A percentile compares a stretch with the other conserved stretches of the same genome.
Conservation (phyloP, 2,888 invertebrate genomes). For the Panzeria rudis region DNA sequence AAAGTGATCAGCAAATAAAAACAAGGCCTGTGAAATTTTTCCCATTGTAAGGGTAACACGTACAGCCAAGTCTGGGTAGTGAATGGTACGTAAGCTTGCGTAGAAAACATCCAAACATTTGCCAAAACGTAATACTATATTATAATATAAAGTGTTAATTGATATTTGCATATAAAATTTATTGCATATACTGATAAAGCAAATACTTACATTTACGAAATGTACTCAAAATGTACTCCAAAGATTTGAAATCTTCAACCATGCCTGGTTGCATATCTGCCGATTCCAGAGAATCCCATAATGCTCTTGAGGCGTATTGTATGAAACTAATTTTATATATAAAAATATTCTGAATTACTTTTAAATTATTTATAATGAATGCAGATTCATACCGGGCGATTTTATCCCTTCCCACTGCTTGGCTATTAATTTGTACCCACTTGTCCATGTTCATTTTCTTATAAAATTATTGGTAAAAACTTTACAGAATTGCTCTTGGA, state of each 20-base stretch:
- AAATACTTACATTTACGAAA: conserved; percentile 91
- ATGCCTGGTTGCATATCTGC: conserved; percentile 86
- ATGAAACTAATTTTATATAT: conserved; percentile 86
- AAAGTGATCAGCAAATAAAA: conserved; percentile 93
- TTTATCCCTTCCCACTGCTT: conserved; percentile 82
- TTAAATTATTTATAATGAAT: neutral
- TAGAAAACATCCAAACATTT: conserved; percentile 93
- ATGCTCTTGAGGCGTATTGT: conserved; percentile 91
- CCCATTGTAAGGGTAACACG: conserved; percentile 90
- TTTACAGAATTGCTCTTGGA: neutral
- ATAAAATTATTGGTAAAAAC: neutral
- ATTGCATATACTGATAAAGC: neutral
- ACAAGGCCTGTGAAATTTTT: conserved; percentile 91
- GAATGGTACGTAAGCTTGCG: conserved; percentile 88
- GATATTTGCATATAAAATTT: neutral
- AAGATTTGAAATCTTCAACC: conserved; percentile 90
- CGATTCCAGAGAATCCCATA: conserved; percentile 90
- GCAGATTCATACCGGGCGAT: conserved; percentile 79
- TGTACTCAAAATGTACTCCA: conserved; percentile 92
- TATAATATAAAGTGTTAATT: conserved; percentile 84
- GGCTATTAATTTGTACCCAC: conserved; percentile 81
- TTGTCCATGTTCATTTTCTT: conserved; percentile 79
- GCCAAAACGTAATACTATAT: conserved; percentile 95
- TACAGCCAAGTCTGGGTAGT: conserved; percentile 89
- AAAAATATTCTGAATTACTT: neutral